Conservation (phyloP, 2,113 vertebrate genomes). For the Sturnus vulgaris region DNA sequence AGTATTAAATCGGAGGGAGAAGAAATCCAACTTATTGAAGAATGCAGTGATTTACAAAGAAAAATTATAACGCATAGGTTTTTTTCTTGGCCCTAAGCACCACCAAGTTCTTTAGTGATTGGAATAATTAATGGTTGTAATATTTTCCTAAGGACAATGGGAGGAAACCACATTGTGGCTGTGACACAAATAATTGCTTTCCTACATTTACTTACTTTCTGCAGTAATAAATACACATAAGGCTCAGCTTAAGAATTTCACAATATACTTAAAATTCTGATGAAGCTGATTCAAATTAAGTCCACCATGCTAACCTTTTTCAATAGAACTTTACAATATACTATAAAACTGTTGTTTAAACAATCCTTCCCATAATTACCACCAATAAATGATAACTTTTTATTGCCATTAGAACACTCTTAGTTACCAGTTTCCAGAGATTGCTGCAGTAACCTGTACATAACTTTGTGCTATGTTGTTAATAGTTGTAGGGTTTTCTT, state of each 20-base stretch:
- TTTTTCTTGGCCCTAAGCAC: neutral
- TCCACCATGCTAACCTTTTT: constrained; percentile 26
- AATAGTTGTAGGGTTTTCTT: neutral
- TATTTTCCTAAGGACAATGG: neutral
- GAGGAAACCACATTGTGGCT: neutral
- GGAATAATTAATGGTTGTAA: neutral
- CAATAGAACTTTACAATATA: constrained; percentile 45
- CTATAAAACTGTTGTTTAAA: constrained; percentile 59
- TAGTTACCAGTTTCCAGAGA: constrained; percentile 20
- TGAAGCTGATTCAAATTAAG: constrained; percentile 51
- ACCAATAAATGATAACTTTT: constrained; percentile 61
- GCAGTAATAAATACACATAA: neutral
- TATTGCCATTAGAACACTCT: constrained; percentile 32
- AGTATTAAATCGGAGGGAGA: neutral
- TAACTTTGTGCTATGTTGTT: constrained; percentile 8
- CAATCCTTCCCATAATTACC: constrained; percentile 52
- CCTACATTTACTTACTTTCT: constrained; percentile 33
- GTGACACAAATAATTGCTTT: neutral
- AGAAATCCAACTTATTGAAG: neutral
- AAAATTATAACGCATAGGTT: neutral
- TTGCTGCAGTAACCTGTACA: constrained; percentile 13
- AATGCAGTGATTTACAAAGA: neutral
- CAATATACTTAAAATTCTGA: constrained; percentile 34
- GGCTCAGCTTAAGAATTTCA: constrained; percentile 33
- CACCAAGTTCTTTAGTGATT: neutral